Evolutionary conservation across 2,888 invertebrate species (phyloP), one percentile per base, ranked within the genome.

Genomic region (Zootermopsis nevadensis): DNA sequence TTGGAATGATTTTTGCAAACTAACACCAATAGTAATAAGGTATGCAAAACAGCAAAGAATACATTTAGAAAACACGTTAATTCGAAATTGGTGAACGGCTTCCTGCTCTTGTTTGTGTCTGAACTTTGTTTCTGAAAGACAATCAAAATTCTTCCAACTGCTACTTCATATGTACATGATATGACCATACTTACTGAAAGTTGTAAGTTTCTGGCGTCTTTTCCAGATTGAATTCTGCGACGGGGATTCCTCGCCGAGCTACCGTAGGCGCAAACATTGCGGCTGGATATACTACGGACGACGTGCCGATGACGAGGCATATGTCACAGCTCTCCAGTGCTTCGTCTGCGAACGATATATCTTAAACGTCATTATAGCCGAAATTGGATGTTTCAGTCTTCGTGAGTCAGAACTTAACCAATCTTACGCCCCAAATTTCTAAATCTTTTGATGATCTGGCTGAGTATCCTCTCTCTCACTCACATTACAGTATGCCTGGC

Each of bases 231-330:
- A 95, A 95, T 90, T 95, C 94, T 8, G 94, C 95, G 7, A 95
- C 94, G 30, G 94, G 93, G 85, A 95, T 92, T 1, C 95, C 95
- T 83, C 95, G 91, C 0, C 91, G 90, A 0, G 95, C 95, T 0
- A 95, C 94, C 86, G 91, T 90, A 0, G 96, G 96, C 0, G 96
- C 97, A 90, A 96, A 97, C 94, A 95, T 94, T 8, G 96, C 96
- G 0, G 97, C 97, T 0, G 97, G 97, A 88, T 96, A 96, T 2
- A 97, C 96, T 0, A 96, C 93, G 0, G 96, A 96, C 0, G 97
- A 97, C 24, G 97, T 97, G 8, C 97, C 97, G 77, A 97, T 94
- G 27, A 97, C 94, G 66, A 97, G 89, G 87, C 96, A 96, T 2
- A 95, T 89, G 87, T 97, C 96, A 89, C 96, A 97, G 0, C 89